Conservation (phyloP, 2,888 invertebrate genomes). For the Carabus problematicus region DNA sequence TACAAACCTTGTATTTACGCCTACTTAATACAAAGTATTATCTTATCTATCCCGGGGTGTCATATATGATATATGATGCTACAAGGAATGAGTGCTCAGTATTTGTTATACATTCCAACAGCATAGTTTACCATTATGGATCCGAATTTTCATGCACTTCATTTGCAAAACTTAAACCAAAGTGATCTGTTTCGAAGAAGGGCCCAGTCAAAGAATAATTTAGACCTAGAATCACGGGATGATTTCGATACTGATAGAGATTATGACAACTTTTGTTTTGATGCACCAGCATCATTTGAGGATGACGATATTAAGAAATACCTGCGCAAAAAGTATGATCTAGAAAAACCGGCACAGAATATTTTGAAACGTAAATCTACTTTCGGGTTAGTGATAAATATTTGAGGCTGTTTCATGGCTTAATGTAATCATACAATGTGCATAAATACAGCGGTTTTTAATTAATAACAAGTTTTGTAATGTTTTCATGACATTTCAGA, state of each 20-base stretch:
- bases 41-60: too few relatives aligned
- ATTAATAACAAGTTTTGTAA: not conserved
- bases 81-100: too few relatives aligned
- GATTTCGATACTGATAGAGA: conserved; percentile 46
- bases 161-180: conserved; percentile 51
- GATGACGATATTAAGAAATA: conserved; percentile 24
- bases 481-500: conserved; percentile 51
- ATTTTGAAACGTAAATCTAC: conserved; percentile 10
- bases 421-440: not conserved
- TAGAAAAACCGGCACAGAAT: not conserved
- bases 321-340: conserved; percentile 25
- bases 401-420: not conserved
- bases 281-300: conserved; percentile 45
- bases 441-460: not conserved
- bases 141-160: conserved; percentile 46
- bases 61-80: too few relatives aligned
- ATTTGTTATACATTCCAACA: too few relatives aligned
- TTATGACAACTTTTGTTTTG: conserved; percentile 44
- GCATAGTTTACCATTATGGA: too few relatives aligned
- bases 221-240: conserved; percentile 7
- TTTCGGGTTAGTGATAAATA: conserved; percentile 3
- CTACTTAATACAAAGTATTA: too few relatives aligned
- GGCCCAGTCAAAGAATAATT: conserved; percentile 47
- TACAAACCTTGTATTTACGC: too few relatives aligned
- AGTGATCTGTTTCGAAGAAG: conserved; percentile 55